These are phyloP conservation scores for Phylloscopus trochiloides DNA, from an alignment of 2,113 vertebrate species.

Conservation along the genomic window DNA sequence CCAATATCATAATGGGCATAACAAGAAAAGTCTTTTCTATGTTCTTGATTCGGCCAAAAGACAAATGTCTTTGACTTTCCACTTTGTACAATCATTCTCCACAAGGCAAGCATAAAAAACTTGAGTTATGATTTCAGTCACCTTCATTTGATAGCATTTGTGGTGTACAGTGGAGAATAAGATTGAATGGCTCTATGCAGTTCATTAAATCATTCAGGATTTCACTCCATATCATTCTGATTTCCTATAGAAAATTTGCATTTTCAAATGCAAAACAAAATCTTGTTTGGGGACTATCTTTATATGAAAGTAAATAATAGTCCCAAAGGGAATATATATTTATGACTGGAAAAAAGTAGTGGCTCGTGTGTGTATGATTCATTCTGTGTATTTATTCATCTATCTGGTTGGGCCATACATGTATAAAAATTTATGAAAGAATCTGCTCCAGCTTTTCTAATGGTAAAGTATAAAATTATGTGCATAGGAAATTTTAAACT, in stretches of 20 bases:
- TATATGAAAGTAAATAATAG: background rate
- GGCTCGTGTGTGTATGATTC: background rate
- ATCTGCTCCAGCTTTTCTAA: background rate
- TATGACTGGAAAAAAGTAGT: background rate
- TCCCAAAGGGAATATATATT: background rate
- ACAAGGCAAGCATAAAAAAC: background rate
- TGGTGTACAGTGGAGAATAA: background rate
- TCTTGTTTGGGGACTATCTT: background rate
- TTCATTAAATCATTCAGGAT: background rate
- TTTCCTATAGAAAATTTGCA: background rate
- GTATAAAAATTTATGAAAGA: background rate
- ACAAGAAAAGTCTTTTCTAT: background rate
- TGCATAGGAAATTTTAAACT: background rate
- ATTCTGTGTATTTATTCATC: background rate
- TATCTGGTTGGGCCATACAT: background rate
- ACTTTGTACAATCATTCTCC: background rate
- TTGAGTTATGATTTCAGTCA: background rate
- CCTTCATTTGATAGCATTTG: background rate
- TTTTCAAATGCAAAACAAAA: background rate
- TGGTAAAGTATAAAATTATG: background rate
- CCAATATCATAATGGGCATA: background rate
- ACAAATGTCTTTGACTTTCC: background rate
- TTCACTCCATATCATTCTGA: background rate
- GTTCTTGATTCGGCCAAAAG: background rate
- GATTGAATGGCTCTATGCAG: background rate